These are phyloP conservation scores for Ganaspis brasiliensis DNA, from an alignment of 2,888 invertebrate species.

Conservation along the genomic window DNA sequence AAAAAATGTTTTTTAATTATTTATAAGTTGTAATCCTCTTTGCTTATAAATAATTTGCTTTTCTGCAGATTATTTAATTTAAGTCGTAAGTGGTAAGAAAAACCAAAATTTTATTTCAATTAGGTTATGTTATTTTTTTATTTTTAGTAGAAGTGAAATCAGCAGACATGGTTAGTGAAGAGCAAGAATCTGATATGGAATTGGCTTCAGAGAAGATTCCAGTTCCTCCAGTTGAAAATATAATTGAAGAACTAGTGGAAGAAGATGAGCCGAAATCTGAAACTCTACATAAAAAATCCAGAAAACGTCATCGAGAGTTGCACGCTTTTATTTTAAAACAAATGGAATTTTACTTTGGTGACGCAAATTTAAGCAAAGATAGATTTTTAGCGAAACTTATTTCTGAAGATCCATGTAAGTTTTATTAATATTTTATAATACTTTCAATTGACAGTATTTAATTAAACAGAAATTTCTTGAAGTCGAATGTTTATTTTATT, in stretches of 20 bases:
- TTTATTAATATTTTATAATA: slow-evolving; percentile 37
- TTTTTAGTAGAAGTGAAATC: neutral
- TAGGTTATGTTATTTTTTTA: too few relatives aligned
- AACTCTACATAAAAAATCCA: slow-evolving; percentile 82
- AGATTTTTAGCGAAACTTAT: slow-evolving; percentile 89
- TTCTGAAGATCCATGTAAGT: slow-evolving; percentile 85
- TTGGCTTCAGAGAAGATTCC: slow-evolving; percentile 76
- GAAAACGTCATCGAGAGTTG: slow-evolving; percentile 89
- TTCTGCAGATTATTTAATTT: too few relatives aligned
- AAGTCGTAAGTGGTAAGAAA: too few relatives aligned
- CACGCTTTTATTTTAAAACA: slow-evolving; percentile 89
- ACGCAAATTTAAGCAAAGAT: slow-evolving; percentile 95
- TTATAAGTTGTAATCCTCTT: too few relatives aligned
- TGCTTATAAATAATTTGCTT: too few relatives aligned
- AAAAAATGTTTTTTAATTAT: too few relatives aligned
- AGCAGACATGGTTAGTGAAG: slow-evolving; percentile 75
- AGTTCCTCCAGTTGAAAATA: slow-evolving; percentile 68
- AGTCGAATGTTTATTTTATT: too few relatives aligned
- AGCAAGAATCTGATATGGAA: slow-evolving; percentile 74
- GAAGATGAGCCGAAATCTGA: slow-evolving; percentile 33
- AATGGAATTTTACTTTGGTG: slow-evolving; percentile 98
- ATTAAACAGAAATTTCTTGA: too few relatives aligned
- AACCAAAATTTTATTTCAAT: too few relatives aligned
- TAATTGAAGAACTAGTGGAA: slow-evolving; percentile 46
- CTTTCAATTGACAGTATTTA: too few relatives aligned